Evolutionary conservation across 2,888 invertebrate species (phyloP).

Genomic region (Oegoconia quadripuncta): DNA sequence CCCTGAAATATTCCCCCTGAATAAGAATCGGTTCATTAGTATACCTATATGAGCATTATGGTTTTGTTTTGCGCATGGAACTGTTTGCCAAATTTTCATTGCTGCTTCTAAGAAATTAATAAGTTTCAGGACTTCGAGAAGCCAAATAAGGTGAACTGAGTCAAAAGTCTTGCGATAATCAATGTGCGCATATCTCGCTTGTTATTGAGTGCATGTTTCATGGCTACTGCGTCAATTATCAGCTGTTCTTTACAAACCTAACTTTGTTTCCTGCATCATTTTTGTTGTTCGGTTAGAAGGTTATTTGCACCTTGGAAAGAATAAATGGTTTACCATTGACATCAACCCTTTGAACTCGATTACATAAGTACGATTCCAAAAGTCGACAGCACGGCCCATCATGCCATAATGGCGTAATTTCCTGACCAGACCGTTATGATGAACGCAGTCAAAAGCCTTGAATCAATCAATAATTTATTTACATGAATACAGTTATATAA

Average conservation of each 20-base stretch:
- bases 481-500: too few species aligned
- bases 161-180: slow-evolving; percentile 16
- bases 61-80: background rate
- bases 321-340: too few species aligned
- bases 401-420: too few species aligned
- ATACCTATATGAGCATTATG: too few species aligned
- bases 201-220: slow-evolving; percentile 9
- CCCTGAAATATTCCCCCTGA: slow-evolving; percentile 19
- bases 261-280: slow-evolving; percentile 11
- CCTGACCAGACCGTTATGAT: too few species aligned
- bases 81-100: slow-evolving; percentile 11
- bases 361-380: too few species aligned
- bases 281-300: slow-evolving; percentile 16
- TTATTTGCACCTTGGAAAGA: too few species aligned
- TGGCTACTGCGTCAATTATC: slow-evolving; percentile 8
- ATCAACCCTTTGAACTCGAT: too few species aligned
- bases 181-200: slow-evolving; percentile 14
- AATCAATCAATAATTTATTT: too few species aligned
- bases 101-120: slow-evolving; percentile 4
- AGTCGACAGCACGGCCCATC: too few species aligned
- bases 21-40: slow-evolving; percentile 11
- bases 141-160: slow-evolving; percentile 13
- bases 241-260: slow-evolving; percentile 18
- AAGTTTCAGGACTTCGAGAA: slow-evolving; percentile 8
- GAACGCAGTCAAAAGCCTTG: too few species aligned